Evolutionary conservation across 2,888 invertebrate genomes (phyloP).

Genomic region (Reticulitermes lucifugus): DNA sequence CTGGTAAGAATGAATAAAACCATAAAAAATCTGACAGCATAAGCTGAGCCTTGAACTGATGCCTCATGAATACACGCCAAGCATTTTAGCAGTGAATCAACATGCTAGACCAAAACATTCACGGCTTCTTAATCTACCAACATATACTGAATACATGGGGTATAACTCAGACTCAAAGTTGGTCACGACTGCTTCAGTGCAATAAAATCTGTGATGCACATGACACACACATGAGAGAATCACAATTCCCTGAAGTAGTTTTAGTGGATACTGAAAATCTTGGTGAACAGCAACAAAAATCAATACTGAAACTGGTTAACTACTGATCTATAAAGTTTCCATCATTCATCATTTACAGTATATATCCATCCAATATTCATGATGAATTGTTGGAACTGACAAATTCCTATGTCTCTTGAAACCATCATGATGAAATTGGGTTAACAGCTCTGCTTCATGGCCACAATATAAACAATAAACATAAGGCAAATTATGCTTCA

Average conservation of each 20-base stretch:
- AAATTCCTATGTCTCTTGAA: not conserved
- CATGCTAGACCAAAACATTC: too few relatives aligned
- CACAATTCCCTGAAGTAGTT: not conserved
- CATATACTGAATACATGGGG: not conserved
- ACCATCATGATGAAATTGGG: not conserved
- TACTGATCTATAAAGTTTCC: too few relatives aligned
- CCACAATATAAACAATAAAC: not conserved
- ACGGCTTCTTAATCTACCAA: too few relatives aligned
- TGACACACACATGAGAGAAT: not conserved
- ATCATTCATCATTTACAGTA: not conserved
- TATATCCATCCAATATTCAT: not conserved
- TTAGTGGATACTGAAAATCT: not conserved
- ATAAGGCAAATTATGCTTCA: conserved; percentile 64
- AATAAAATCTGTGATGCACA: not conserved
- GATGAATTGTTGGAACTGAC: not conserved
- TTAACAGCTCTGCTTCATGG: not conserved
- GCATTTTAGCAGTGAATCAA: too few relatives aligned
- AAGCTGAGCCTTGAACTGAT: too few relatives aligned
- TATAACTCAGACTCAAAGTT: not conserved
- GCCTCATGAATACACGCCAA: too few relatives aligned
- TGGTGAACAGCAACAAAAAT: not conserved
- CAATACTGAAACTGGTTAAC: not conserved
- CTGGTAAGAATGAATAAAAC: too few relatives aligned
- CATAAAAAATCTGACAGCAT: too few relatives aligned
- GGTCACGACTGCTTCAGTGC: not conserved